These are phyloP conservation scores for Whitmania pigra DNA, from an alignment of 1,140 invertebrate species.

Conservation along the genomic window DNA sequence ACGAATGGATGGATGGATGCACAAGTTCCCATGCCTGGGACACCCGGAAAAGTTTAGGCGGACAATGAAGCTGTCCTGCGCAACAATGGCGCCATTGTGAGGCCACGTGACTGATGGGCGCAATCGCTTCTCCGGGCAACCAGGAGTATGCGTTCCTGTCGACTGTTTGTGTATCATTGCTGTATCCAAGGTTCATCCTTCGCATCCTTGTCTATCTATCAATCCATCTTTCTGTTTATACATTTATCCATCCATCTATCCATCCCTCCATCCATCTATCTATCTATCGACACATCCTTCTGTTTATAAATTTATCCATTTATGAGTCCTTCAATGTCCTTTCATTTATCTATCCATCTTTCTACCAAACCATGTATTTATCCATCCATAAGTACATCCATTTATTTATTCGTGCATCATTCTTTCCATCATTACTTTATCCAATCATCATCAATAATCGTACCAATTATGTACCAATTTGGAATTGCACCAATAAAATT, in stretches of 20 bases:
- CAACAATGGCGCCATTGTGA: not conserved
- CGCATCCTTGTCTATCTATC: not conserved
- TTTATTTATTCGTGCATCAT: too few relatives aligned
- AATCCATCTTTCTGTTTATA: not conserved
- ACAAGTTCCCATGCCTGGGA: slow-evolving; percentile 69
- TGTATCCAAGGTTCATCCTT: too few relatives aligned
- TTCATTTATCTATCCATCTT: not conserved
- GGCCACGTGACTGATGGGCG: not conserved
- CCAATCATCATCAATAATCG: not conserved
- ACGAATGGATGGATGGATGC: too few relatives aligned
- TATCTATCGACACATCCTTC: not conserved
- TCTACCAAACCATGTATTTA: not conserved
- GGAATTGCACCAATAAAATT: not conserved
- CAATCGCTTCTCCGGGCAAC: too few relatives aligned
- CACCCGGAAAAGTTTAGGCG: slow-evolving; percentile 13
- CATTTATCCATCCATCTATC: not conserved
- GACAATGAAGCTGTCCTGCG: not conserved
- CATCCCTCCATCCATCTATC: not conserved
- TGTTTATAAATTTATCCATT: not conserved
- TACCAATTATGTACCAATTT: too few relatives aligned
- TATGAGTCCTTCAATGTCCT: not conserved
- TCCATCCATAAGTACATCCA: not conserved
- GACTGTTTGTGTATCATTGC: too few relatives aligned
- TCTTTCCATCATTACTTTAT: not conserved
- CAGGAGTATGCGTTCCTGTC: too few relatives aligned